phyloP scores from a whole-genome alignment of 2,113 vertebrate genomes.

The Bos javanicus region DNA sequence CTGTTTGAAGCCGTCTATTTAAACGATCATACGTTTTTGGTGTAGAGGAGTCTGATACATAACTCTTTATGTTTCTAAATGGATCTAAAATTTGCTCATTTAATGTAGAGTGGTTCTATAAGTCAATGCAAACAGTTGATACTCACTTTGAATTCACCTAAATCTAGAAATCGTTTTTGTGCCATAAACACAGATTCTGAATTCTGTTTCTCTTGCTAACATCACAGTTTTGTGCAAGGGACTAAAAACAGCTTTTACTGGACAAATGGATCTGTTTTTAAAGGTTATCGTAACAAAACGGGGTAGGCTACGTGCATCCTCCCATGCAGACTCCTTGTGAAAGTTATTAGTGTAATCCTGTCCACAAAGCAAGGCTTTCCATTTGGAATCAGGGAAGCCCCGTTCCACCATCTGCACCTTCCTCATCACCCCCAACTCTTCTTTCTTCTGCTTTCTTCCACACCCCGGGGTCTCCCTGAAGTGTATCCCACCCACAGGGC shows the following conservation, averaged over 20 bases:
- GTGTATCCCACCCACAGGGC: accelerated
- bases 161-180: not conserved
- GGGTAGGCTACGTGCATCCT: accelerated
- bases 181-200: not conserved
- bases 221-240: not conserved
- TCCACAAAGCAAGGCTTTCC: not conserved
- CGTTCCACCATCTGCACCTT: accelerated
- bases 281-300: not conserved
- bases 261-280: not conserved
- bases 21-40: not conserved
- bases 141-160: not conserved
- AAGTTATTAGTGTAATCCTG: not conserved
- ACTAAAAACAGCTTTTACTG: not conserved
- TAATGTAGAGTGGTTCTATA: not conserved
- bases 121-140: not conserved
- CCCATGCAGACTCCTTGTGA: not conserved
- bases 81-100: not conserved
- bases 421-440: accelerated
- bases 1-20: not conserved
- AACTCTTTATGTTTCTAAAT: not conserved
- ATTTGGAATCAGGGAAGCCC: not conserved
- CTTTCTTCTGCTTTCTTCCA: not conserved
- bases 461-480: too few relatives aligned
- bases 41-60: not conserved
- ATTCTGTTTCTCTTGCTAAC: not conserved